Evolutionary conservation across 2,113 vertebrate species (phyloP).

Genomic region (Dryoscopus gambensis): DNA sequence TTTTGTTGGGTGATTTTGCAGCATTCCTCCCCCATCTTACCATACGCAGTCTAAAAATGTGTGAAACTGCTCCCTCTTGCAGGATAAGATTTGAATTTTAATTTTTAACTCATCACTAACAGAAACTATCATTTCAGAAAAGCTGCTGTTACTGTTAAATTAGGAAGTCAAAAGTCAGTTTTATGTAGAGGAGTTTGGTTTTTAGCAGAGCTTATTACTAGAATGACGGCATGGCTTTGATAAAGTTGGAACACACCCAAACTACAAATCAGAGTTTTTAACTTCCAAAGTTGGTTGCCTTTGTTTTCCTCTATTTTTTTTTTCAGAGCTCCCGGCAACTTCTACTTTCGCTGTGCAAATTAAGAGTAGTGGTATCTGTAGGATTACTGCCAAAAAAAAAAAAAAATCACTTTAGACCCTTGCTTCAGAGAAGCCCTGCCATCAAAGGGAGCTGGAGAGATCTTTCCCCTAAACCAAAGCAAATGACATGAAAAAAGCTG

Average conservation of each 20-base stretch:
- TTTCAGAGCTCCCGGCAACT: background rate
- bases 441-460: background rate
- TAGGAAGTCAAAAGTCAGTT: background rate
- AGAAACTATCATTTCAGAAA: background rate
- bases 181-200: background rate
- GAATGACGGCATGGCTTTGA: background rate
- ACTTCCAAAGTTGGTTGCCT: background rate
- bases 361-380: background rate
- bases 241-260: background rate
- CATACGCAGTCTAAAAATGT: background rate
- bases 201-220: background rate
- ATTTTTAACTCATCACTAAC: background rate
- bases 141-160: background rate
- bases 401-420: background rate
- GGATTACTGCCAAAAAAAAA: background rate
- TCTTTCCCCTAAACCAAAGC: background rate
- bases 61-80: background rate
- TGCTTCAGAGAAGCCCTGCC: background rate
- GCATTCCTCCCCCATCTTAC: background rate
- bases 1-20: background rate
- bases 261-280: background rate
- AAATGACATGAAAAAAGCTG: background rate
- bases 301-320: background rate
- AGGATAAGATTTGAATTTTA: background rate
- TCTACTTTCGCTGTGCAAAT: background rate